Percentiles rank a stretch among this genome's conserved stretches.
These are phyloP conservation scores for Ecliptopera silaceata DNA, from an alignment of 2,888 invertebrate species.

Conservation along the genomic window DNA sequence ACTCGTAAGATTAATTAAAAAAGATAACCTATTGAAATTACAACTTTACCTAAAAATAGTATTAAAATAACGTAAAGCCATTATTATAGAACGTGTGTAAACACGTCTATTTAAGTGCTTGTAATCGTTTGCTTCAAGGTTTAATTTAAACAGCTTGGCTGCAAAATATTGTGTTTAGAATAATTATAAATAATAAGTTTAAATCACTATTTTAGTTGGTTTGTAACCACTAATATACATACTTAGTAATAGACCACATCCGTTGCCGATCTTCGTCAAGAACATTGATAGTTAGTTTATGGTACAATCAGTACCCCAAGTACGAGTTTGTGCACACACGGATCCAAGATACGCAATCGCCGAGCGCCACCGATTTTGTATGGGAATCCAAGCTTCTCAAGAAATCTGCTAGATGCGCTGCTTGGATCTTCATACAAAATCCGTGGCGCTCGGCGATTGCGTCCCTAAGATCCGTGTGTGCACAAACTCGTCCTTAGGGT, in stretches of 20 bases:
- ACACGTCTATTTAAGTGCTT: neutral
- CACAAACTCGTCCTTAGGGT: no score
- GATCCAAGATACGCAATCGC: no score
- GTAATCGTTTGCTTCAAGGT: neutral
- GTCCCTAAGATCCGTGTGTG: no score
- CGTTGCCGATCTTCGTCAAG: neutral
- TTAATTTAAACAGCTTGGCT: neutral
- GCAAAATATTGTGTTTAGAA: neutral
- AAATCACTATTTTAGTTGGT: neutral
- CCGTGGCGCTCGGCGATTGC: no score
- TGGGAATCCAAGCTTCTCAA: no score
- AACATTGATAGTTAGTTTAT: neutral
- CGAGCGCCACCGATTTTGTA: no score
- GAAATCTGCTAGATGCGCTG: no score
- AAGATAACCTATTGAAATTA: conserved; percentile 1
- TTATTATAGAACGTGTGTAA: neutral
- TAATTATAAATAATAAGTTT: neutral
- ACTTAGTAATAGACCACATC: neutral
- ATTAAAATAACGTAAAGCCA: neutral
- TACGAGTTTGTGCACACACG: no score
- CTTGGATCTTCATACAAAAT: no score
- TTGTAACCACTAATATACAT: neutral
- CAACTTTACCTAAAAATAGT: neutral
- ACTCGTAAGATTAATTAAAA: conserved; percentile 11
- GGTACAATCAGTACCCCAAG: no score